phyloP scores from a whole-genome alignment of 2,113 vertebrate genomes.

The Elephas maximus region DNA sequence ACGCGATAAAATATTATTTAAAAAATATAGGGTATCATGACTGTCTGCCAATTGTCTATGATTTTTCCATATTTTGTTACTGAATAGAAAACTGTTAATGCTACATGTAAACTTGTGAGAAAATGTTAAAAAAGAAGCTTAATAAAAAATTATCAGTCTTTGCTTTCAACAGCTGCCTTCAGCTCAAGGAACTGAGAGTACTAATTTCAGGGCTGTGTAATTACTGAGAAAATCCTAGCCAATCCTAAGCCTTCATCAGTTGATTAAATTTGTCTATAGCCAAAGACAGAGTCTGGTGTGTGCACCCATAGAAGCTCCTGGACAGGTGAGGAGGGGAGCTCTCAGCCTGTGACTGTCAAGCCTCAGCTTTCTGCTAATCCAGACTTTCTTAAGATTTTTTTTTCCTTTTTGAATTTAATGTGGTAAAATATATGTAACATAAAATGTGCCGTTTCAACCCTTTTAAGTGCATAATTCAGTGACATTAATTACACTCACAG shows the following conservation, averaged over 20 bases:
- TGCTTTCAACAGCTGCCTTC: not conserved
- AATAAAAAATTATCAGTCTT: not conserved
- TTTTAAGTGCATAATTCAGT: too few relatives aligned
- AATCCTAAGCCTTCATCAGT: not conserved
- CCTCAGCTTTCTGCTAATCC: accelerated
- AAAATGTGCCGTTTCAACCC: too few relatives aligned
- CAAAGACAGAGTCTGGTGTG: not conserved
- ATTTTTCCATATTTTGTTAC: not conserved
- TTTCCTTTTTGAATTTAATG: too few relatives aligned
- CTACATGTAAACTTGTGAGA: not conserved
- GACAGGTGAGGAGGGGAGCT: not conserved
- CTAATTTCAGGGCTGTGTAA: not conserved
- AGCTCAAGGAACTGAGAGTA: not conserved
- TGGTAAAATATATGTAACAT: too few relatives aligned
- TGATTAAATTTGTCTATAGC: not conserved
- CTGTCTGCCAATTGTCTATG: not conserved
- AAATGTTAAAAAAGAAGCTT: not conserved
- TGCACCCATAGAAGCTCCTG: not conserved
- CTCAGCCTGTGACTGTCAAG: too few relatives aligned
- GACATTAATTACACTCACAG: too few relatives aligned
- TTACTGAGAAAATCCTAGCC: not conserved
- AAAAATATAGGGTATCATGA: not conserved
- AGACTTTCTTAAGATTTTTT: not conserved
- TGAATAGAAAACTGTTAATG: not conserved
- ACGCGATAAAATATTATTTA: too few relatives aligned